Evolutionary conservation across 2,797 vertebrate genomes (phyloP).

Genomic region (Champsocephalus gunnari): DNA sequence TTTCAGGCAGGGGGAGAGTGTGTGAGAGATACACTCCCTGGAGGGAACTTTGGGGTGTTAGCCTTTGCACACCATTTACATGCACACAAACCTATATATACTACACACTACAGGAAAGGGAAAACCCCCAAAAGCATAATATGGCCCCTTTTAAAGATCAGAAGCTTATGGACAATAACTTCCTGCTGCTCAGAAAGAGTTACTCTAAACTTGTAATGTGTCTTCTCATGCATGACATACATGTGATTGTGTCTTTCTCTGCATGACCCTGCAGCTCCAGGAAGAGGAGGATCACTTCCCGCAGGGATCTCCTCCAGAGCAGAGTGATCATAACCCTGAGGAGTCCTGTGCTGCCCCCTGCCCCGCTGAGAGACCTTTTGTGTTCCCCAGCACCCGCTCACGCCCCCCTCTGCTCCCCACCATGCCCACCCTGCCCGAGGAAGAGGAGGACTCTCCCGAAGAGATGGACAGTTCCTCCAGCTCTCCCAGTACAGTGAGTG

Average conservation of each 20-base stretch:
- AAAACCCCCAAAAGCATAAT: too few species aligned
- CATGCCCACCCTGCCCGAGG: slow-evolving; percentile 96
- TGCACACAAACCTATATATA: too few species aligned
- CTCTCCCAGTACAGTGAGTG: slow-evolving; percentile 88
- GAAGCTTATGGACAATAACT: neutral
- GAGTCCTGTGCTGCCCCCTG: slow-evolving; percentile 62
- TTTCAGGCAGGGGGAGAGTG: too few species aligned
- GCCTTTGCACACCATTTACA: too few species aligned
- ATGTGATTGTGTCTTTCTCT: slow-evolving; percentile 17
- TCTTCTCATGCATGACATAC: slow-evolving; percentile 3
- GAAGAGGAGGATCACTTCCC: slow-evolving; percentile 75
- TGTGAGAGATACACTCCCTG: too few species aligned
- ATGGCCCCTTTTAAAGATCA: neutral
- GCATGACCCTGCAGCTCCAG: slow-evolving; percentile 70
- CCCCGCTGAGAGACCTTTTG: slow-evolving; percentile 56
- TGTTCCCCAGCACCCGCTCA: slow-evolving; percentile 79
- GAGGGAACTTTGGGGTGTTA: too few species aligned
- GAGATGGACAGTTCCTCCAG: slow-evolving; percentile 86
- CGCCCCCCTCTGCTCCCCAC: slow-evolving; percentile 72
- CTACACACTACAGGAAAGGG: too few species aligned
- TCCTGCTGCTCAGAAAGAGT: neutral
- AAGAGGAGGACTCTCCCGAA: slow-evolving; percentile 92
- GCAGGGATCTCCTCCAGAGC: slow-evolving; percentile 70
- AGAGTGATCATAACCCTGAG: slow-evolving; percentile 53
- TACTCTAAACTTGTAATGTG: neutral